A percentile compares a stretch with the other conserved stretches of the same genome.
Evolutionary conservation across 2,797 vertebrate genomes (phyloP).

Genomic region (Urosaurus nigricauda): DNA sequence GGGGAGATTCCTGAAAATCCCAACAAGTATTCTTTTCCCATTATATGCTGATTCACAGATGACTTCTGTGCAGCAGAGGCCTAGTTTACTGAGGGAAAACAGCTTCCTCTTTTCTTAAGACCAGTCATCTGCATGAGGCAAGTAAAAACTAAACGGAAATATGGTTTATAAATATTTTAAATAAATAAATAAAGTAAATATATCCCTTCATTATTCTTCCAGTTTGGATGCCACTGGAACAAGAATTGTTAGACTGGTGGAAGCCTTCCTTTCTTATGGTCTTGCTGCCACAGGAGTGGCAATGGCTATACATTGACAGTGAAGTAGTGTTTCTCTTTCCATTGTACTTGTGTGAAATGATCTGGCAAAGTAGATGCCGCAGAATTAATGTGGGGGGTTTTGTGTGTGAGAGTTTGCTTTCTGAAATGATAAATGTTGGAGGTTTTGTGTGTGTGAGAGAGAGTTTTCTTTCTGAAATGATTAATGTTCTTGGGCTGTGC

Average conservation of each 20-base stretch:
- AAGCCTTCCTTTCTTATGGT: neutral
- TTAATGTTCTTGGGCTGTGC: conserved; percentile 78
- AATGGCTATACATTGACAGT: conserved; percentile 69
- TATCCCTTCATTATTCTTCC: neutral
- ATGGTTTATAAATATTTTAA: too few species aligned
- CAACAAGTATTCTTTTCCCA: neutral
- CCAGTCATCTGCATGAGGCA: neutral
- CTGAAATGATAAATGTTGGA: conserved; percentile 80
- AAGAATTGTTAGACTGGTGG: neutral
- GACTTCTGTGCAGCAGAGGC: neutral
- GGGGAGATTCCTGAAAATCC: neutral
- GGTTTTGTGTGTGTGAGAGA: conserved; percentile 61
- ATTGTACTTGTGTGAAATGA: conserved; percentile 81
- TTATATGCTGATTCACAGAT: neutral
- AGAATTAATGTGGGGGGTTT: conserved; percentile 74
- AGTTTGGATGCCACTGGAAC: neutral
- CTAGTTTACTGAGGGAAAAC: neutral
- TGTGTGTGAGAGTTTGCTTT: conserved; percentile 72
- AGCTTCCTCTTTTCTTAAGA: neutral
- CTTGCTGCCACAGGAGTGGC: neutral
- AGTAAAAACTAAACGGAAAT: neutral
- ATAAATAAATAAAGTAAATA: neutral
- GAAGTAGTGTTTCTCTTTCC: conserved; percentile 78
- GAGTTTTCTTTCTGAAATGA: conserved; percentile 78
- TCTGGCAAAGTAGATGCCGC: conserved; percentile 81